These are phyloP conservation scores for Tetraodon nigroviridis DNA, from an alignment of 2,113 vertebrate genomes.

Conservation along the genomic window DNA sequence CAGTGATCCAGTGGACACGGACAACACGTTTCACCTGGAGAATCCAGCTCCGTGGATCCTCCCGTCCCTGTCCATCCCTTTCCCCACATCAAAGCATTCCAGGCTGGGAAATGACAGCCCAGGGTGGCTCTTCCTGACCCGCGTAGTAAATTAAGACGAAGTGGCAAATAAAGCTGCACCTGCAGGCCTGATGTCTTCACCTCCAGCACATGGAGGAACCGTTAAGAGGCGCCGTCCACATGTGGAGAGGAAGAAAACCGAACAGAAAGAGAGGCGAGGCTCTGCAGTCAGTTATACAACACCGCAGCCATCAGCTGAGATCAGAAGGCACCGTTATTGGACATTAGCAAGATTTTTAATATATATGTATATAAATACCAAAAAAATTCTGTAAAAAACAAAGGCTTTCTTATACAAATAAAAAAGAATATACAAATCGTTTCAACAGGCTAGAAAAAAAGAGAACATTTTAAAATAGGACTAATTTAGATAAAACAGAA, in stretches of 20 bases:
- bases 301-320: too few species aligned
- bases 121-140: constrained; percentile 76
- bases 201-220: constrained; percentile 37
- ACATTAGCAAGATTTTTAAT: too few species aligned
- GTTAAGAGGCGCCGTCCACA: constrained; percentile 24
- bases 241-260: constrained; percentile 1
- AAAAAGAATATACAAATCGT: too few species aligned
- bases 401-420: too few species aligned
- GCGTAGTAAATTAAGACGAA: constrained; percentile 77
- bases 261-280: not conserved
- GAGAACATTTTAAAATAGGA: not conserved
- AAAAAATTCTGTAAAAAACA: not conserved
- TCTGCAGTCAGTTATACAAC: too few species aligned
- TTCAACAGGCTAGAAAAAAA: not conserved
- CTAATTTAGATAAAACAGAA: not conserved
- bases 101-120: constrained; percentile 61
- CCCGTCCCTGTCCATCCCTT: constrained; percentile 50
- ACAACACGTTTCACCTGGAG: constrained; percentile 62
- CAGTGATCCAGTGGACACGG: constrained; percentile 43
- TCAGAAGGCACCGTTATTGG: too few species aligned
- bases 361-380: too few species aligned
- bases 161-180: constrained; percentile 74
- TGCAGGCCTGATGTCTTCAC: constrained; percentile 69
- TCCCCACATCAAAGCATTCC: constrained; percentile 87
- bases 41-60: constrained; percentile 19